Conservation (phyloP, 2,113 vertebrate species). For the Calonectris borealis region DNA sequence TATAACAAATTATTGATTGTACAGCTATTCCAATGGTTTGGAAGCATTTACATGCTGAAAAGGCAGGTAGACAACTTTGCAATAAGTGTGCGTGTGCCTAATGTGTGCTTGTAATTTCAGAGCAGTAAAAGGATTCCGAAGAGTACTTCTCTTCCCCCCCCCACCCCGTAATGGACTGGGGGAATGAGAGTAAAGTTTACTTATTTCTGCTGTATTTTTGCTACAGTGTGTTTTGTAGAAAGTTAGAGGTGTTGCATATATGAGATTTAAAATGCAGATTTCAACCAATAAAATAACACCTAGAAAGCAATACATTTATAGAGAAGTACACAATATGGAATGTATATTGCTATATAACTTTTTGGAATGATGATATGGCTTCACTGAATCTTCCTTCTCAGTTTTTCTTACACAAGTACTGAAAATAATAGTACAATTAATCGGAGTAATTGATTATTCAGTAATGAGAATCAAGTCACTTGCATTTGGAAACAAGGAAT, state of each 20-base stretch:
- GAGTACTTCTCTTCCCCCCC: neutral
- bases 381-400: neutral
- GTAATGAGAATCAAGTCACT: neutral
- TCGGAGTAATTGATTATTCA: neutral
- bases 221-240: neutral
- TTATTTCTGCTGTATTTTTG: neutral
- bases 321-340: neutral
- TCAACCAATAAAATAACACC: neutral
- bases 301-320: neutral
- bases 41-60: neutral
- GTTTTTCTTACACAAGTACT: neutral
- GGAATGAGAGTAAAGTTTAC: neutral
- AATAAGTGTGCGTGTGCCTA: accelerated
- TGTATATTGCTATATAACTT: neutral
- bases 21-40: neutral
- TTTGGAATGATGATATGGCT: neutral
- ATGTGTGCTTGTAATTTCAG: neutral
- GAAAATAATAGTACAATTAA: neutral
- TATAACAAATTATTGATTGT: neutral
- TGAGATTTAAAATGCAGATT: neutral
- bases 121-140: neutral
- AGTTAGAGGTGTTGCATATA: neutral
- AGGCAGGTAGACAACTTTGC: neutral
- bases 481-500: neutral
- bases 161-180: neutral